Percentiles rank a stretch among this genome's conserved stretches.
phyloP scores from a whole-genome alignment of 2,888 invertebrate genomes.

The Lucinisca nassula region DNA sequence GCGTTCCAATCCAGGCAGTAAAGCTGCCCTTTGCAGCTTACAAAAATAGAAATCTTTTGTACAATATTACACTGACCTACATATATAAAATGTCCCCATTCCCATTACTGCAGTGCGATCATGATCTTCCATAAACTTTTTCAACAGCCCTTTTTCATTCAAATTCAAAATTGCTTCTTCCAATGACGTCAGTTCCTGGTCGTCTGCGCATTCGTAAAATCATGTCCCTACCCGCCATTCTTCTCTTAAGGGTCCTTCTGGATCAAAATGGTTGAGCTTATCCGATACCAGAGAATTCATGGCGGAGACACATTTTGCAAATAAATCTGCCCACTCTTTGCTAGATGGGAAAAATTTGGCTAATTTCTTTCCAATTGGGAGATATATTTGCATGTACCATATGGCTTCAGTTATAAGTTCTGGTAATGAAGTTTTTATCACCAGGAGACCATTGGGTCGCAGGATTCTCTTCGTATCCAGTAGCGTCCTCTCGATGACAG shows the following conservation, averaged over 20 bases:
- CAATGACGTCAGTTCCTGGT: background rate
- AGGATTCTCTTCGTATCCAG: background rate
- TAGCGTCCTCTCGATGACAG: background rate
- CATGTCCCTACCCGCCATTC: background rate
- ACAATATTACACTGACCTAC: too few species aligned
- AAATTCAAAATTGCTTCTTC: background rate
- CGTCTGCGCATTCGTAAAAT: background rate
- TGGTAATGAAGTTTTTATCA: background rate
- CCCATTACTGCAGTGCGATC: background rate
- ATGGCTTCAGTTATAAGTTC: background rate
- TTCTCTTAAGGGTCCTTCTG: background rate
- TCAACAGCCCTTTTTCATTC: background rate
- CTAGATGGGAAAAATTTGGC: background rate
- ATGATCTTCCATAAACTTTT: background rate
- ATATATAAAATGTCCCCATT: background rate
- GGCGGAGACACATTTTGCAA: background rate
- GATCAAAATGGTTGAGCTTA: background rate
- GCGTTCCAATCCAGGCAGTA: too few species aligned
- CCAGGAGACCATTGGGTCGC: background rate
- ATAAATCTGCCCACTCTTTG: background rate
- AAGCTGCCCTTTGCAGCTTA: too few species aligned
- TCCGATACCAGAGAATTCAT: background rate
- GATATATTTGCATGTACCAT: background rate
- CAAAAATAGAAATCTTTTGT: too few species aligned
- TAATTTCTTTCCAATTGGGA: background rate